Conservation (phyloP, 2,888 invertebrate genomes). For the Bellardia bayeri region DNA sequence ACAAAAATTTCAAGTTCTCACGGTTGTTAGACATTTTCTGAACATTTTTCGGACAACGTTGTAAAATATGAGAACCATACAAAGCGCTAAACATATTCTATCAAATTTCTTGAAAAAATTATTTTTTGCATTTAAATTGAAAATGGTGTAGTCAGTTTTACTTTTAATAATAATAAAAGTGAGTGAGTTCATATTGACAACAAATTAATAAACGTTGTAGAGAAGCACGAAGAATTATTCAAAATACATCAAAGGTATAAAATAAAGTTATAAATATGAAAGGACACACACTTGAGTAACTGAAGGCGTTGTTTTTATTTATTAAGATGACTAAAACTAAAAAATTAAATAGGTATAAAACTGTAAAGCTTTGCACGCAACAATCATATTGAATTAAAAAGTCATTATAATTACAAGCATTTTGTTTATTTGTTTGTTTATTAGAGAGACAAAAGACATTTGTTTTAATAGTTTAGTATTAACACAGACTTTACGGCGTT, state of each 20-base stretch:
- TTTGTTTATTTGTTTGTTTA: slow-evolving; percentile 58
- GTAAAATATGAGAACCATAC: too few relatives aligned
- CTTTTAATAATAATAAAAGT: slow-evolving; percentile 12
- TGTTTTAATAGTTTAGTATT: slow-evolving; percentile 40
- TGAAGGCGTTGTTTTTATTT: slow-evolving; percentile 44
- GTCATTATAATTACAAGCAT: slow-evolving; percentile 56
- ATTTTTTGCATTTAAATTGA: not conserved
- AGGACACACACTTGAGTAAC: slow-evolving; percentile 21
- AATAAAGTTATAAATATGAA: slow-evolving; percentile 5
- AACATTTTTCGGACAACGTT: too few relatives aligned
- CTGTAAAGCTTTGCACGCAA: slow-evolving; percentile 45
- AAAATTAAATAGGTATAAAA: not conserved
- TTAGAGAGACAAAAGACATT: slow-evolving; percentile 14
- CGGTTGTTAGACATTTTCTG: too few relatives aligned
- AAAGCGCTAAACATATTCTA: too few relatives aligned
- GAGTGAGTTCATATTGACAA: slow-evolving; percentile 25
- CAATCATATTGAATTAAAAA: slow-evolving; percentile 67
- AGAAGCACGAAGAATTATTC: not conserved
- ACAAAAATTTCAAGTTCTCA: too few relatives aligned
- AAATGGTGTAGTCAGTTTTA: slow-evolving; percentile 33
- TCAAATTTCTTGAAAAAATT: too few relatives aligned
- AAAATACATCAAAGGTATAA: slow-evolving; percentile 14
- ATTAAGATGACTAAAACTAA: slow-evolving; percentile 19
- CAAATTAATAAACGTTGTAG: slow-evolving; percentile 19
- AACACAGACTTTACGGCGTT: slow-evolving; percentile 21